Conservation (phyloP, 2,888 invertebrate genomes). For the Lordiphosa fenestrarum region DNA sequence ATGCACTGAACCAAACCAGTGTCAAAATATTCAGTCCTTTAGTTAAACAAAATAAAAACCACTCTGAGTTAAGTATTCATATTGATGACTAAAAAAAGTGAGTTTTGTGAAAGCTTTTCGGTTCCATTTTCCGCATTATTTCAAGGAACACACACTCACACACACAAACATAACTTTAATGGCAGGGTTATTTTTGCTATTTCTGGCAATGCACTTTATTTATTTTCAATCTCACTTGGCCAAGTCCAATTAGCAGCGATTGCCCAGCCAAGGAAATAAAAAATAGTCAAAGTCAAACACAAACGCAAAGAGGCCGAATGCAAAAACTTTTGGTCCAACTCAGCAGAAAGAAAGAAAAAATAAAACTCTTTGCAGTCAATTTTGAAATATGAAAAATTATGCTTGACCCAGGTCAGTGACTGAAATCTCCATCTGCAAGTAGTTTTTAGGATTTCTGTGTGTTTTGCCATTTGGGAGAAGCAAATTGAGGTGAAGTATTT, state of each 20-base stretch:
- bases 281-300: conserved; percentile 27
- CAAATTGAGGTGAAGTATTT: conserved; percentile 62
- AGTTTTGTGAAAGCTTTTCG: conserved; percentile 1
- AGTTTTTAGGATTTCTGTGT: conserved; percentile 13
- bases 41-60: neutral
- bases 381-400: conserved; percentile 61
- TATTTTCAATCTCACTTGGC: conserved; percentile 6
- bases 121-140: conserved; percentile 3
- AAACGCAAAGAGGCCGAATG: conserved; percentile 11
- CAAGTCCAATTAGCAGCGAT: conserved; percentile 51
- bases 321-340: conserved; percentile 6
- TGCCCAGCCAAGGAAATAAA: conserved; percentile 21
- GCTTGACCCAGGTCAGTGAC: conserved; percentile 19
- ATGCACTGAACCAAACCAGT: no score
- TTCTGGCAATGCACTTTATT: conserved; percentile 13
- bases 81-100: conserved; percentile 3
- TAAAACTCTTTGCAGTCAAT: conserved; percentile 38
- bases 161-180: conserved; percentile 9
- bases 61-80: conserved; percentile 2
- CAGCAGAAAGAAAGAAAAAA: conserved; percentile 1
- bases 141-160: conserved; percentile 12
- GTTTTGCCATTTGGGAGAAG: conserved; percentile 6
- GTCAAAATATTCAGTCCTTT: neutral
- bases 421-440: conserved; percentile 10
- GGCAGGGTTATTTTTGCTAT: neutral